Evolutionary conservation across 2,797 vertebrate species (phyloP).

Genomic region (Sphaeramia orbicularis): DNA sequence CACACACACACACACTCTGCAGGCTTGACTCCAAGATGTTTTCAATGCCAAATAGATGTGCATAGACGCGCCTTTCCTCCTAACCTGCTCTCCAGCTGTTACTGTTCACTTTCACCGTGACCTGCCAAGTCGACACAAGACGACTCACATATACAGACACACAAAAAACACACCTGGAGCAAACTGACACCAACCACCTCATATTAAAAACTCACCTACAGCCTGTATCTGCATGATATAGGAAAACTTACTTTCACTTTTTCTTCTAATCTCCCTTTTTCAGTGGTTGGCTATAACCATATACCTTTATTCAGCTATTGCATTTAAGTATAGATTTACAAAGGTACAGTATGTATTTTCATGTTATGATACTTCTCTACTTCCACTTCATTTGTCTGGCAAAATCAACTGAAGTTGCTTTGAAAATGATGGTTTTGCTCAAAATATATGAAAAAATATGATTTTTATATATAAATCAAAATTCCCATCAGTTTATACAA

Average conservation of each 20-base stretch:
- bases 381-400: too few relatives aligned
- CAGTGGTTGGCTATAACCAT: too few relatives aligned
- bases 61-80: conserved; percentile 55
- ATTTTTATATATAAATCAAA: too few relatives aligned
- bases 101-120: conserved; percentile 15
- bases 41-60: conserved; percentile 58
- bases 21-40: conserved; percentile 27
- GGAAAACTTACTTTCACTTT: background rate
- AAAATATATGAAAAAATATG: too few relatives aligned
- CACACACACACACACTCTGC: conserved; percentile 14
- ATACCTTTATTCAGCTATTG: too few relatives aligned
- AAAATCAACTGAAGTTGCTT: too few relatives aligned
- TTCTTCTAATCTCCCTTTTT: background rate
- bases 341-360: too few relatives aligned
- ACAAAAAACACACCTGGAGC: conserved; percentile 37
- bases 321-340: too few relatives aligned
- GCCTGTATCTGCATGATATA: conserved; percentile 6
- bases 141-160: conserved; percentile 8
- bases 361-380: too few relatives aligned
- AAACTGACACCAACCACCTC: background rate
- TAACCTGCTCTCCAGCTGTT: conserved; percentile 56
- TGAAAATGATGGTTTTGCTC: too few relatives aligned
- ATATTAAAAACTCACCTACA: conserved; percentile 54
- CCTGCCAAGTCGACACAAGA: conserved; percentile 18
- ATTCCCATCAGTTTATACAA: too few relatives aligned